These are phyloP conservation scores for Phataginus tricuspis DNA, from an alignment of 2,797 vertebrate genomes.

Conservation along the genomic window DNA sequence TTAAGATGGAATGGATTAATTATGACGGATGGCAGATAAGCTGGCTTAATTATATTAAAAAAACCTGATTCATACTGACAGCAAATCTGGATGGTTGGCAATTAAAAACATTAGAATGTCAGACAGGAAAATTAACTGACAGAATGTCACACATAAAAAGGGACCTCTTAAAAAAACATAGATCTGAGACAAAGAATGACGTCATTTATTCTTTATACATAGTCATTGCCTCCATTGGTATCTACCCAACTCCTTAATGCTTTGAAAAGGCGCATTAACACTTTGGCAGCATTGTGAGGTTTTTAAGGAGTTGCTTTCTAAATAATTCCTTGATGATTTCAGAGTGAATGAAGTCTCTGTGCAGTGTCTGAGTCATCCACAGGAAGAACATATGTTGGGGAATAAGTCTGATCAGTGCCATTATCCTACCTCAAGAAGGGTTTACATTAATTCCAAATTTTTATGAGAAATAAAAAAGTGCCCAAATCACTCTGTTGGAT, in stretches of 20 bases:
- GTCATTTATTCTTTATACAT: not conserved
- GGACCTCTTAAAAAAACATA: not conserved
- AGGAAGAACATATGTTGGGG: slow-evolving; percentile 24
- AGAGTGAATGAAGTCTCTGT: slow-evolving; percentile 1
- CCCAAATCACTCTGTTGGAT: not conserved
- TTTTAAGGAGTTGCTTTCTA: slow-evolving; percentile 25
- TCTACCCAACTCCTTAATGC: not conserved
- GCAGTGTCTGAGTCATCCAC: not conserved
- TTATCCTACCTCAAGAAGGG: not conserved
- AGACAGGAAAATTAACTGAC: slow-evolving; percentile 72
- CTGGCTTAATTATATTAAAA: slow-evolving; percentile 84
- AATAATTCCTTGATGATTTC: slow-evolving; percentile 25
- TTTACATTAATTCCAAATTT: slow-evolving; percentile 32
- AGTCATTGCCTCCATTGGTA: not conserved
- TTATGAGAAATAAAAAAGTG: slow-evolving; percentile 28
- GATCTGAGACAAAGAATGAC: not conserved
- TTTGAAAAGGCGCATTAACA: slow-evolving; percentile 30
- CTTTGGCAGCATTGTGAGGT: not conserved
- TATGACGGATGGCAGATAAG: slow-evolving; percentile 82
- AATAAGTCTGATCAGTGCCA: slow-evolving; percentile 43
- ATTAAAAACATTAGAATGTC: slow-evolving; percentile 71
- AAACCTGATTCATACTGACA: slow-evolving; percentile 78
- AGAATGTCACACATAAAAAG: slow-evolving; percentile 65
- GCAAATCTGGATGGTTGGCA: slow-evolving; percentile 76
- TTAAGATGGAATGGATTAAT: slow-evolving; percentile 82